Evolutionary conservation across 2,888 invertebrate species (phyloP), one percentile per base, ranked within the genome.

Genomic region (Sicus ferrugineus): DNA sequence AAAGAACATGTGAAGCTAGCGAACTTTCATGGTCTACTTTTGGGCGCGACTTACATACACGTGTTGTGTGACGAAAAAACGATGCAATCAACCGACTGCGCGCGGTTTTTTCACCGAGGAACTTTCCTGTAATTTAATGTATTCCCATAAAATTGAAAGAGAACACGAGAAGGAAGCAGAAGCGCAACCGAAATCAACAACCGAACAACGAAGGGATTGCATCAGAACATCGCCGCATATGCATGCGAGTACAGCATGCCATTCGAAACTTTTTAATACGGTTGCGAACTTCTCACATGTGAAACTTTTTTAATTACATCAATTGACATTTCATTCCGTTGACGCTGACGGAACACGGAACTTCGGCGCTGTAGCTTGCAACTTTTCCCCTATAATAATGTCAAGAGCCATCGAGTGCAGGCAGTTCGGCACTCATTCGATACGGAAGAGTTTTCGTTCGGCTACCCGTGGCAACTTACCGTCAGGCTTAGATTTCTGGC

Each of bases 401-500:
- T n/a, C 16, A 19, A 9, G 6, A 7, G 31, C 16, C 3, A 26
- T 3, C 34, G 9, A 30, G 34, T 59, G 34, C 30, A 59, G 14
- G n/a, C 14, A 23, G 5, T 28, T 48, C 19, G 46, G 11, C 26
- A 1, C 5, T 58, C 9, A 19, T 21, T 58, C 11, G 21, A 19
- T 3, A 52, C 21, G n/a, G 9, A 0, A 26, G 23, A 11, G 30
- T 68, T 16, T 62, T 46, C 7, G 14, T 50, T 52, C 4, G n/a
- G 59, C 56, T 3, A 30, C 4, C 16, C 14, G 21, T 50, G 5
- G 42, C 28, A 61, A 68, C 84, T 83, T 77, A 86, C 85, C 75
- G 78, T 75, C 58, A 85, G 79, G 69, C 81, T 85, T 54, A 86
- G 78, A 76, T 86, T 86, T 67, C 84, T 76, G 72, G 81, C 84